Evolutionary conservation across 2,888 invertebrate genomes (phyloP).

Genomic region (Mythimna albipuncta): DNA sequence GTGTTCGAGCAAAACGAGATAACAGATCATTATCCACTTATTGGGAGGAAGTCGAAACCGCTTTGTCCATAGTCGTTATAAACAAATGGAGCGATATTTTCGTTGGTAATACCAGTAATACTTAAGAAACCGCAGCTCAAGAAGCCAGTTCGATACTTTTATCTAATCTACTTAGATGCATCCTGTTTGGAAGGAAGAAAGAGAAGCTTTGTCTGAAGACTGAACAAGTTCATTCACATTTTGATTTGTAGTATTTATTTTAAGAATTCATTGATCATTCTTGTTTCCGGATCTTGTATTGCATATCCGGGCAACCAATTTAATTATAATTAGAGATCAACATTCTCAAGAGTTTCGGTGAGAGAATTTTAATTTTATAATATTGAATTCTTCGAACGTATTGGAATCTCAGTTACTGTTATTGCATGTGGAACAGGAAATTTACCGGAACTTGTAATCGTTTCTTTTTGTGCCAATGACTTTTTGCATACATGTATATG

Average conservation of each 20-base stretch:
- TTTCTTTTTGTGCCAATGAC: constrained; percentile 25
- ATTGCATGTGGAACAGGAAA: constrained; percentile 41
- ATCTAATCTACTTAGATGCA: constrained; percentile 58
- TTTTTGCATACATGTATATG: constrained; percentile 26
- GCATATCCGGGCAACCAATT: constrained; percentile 17
- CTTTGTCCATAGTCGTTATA: constrained; percentile 76
- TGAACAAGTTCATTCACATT: constrained; percentile 43
- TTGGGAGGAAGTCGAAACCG: constrained; percentile 85
- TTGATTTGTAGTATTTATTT: constrained; percentile 42
- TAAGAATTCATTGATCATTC: constrained; percentile 20
- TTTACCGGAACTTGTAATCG: constrained; percentile 52
- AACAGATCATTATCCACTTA: constrained; percentile 87
- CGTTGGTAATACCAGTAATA: constrained; percentile 54
- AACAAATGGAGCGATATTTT: constrained; percentile 75
- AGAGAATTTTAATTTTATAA: constrained; percentile 2
- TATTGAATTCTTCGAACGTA: not conserved
- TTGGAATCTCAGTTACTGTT: constrained; percentile 31
- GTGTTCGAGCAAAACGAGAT: constrained; percentile 80
- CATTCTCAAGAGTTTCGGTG: constrained; percentile 3
- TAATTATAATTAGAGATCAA: constrained; percentile 9
- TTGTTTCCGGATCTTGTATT: constrained; percentile 24
- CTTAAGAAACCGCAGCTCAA: constrained; percentile 62
- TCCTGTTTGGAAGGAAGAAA: constrained; percentile 50
- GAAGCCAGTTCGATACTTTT: constrained; percentile 54
- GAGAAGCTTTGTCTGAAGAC: constrained; percentile 36